Evolutionary conservation across 2,113 vertebrate species (phyloP).

Genomic region (Trematocara variabile): DNA sequence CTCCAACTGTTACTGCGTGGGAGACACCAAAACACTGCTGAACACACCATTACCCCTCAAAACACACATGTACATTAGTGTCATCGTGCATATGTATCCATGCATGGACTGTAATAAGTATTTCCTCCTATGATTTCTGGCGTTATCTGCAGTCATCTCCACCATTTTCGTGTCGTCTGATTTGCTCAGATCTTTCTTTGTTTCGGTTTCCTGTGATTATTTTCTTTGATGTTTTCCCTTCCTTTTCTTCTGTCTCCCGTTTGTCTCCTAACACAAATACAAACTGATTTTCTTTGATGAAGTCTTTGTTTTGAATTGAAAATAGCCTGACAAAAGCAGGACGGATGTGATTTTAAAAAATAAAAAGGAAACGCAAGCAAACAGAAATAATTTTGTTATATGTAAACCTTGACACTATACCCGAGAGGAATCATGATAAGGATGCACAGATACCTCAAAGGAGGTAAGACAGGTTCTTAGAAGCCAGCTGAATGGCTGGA

Average conservation of each 20-base stretch:
- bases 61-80: not conserved
- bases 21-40: constrained; percentile 3
- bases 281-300: not conserved
- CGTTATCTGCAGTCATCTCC: not conserved
- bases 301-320: not conserved
- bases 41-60: constrained; percentile 35
- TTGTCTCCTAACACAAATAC: not conserved
- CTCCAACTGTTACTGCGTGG: constrained; percentile 30
- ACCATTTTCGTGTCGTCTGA: not conserved
- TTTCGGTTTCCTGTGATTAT: not conserved
- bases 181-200: not conserved
- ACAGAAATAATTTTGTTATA: not conserved
- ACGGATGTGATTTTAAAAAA: not conserved
- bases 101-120: not conserved
- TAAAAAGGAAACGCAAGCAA: not conserved
- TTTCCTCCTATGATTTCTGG: not conserved
- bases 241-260: not conserved
- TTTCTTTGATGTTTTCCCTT: not conserved
- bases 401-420: not conserved
- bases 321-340: not conserved
- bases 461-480: not conserved
- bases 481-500: not conserved
- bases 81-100: not conserved
- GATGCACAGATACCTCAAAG: not conserved
- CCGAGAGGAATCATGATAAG: not conserved